A percentile compares a stretch with the other conserved stretches of the same genome.
phyloP scores from a whole-genome alignment of 2,113 vertebrate species.

The Muntiacus reevesi region DNA sequence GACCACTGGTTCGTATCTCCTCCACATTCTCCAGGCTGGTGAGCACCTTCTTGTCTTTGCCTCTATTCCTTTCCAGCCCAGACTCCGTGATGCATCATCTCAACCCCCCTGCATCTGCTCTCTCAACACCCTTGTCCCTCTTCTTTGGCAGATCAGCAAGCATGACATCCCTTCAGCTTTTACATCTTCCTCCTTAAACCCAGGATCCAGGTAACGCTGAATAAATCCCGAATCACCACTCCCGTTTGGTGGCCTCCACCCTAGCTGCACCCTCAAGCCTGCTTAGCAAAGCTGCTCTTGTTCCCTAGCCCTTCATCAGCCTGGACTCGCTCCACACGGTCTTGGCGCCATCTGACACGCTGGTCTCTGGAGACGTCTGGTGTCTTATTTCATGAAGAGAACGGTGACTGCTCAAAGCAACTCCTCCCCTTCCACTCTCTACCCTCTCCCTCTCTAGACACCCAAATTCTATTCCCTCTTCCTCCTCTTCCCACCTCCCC shows the following conservation, averaged over 20 bases:
- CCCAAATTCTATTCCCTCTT: neutral
- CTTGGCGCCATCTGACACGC: neutral
- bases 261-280: neutral
- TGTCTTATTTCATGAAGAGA: neutral
- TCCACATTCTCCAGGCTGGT: neutral
- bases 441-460: neutral
- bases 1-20: neutral
- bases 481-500: neutral
- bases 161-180: neutral
- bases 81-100: neutral
- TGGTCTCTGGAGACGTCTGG: neutral
- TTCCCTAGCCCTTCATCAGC: neutral
- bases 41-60: no score
- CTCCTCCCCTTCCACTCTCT: neutral
- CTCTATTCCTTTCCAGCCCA: neutral
- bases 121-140: neutral
- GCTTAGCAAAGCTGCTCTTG: accelerated
- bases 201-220: neutral
- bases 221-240: neutral
- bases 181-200: neutral
- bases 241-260: neutral
- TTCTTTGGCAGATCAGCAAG: neutral
- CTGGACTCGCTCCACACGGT: neutral
- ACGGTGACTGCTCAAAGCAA: neutral
- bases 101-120: neutral